Conservation (phyloP, 2,113 vertebrate genomes). For the Neolamprologus variostigma region DNA sequence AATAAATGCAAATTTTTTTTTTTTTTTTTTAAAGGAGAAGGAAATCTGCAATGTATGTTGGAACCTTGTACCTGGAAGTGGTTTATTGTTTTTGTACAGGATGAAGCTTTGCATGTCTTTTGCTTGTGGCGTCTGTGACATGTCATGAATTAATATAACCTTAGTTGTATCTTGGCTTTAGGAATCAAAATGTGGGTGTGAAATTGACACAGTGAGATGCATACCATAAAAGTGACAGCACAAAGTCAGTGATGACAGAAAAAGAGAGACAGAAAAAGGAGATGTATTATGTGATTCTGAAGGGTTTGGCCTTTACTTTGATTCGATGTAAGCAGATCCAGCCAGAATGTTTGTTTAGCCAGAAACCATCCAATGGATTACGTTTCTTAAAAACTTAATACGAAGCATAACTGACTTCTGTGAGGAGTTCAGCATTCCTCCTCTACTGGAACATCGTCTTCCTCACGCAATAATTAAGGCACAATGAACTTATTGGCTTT, state of each 20-base stretch:
- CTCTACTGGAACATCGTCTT: background rate
- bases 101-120: background rate
- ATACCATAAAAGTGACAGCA: slow-evolving; percentile 8
- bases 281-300: slow-evolving; percentile 6
- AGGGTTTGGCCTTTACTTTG: background rate
- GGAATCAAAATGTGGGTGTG: background rate
- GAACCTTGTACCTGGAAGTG: slow-evolving; percentile 41
- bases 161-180: background rate
- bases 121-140: background rate
- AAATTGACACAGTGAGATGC: background rate
- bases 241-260: background rate
- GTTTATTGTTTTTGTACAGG: slow-evolving; percentile 29
- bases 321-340: slow-evolving; percentile 1
- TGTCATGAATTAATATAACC: background rate
- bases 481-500: background rate
- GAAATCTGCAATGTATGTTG: slow-evolving; percentile 7
- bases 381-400: background rate
- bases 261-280: background rate
- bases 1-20: no score
- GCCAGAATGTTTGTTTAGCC: slow-evolving; percentile 25
- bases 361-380: background rate
- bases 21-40: background rate
- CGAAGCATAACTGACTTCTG: background rate
- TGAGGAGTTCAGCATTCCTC: slow-evolving; percentile 16
- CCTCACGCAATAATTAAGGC: background rate